Evolutionary conservation across 2,113 vertebrate genomes (phyloP).

Genomic region (Poecilia latipinna): DNA sequence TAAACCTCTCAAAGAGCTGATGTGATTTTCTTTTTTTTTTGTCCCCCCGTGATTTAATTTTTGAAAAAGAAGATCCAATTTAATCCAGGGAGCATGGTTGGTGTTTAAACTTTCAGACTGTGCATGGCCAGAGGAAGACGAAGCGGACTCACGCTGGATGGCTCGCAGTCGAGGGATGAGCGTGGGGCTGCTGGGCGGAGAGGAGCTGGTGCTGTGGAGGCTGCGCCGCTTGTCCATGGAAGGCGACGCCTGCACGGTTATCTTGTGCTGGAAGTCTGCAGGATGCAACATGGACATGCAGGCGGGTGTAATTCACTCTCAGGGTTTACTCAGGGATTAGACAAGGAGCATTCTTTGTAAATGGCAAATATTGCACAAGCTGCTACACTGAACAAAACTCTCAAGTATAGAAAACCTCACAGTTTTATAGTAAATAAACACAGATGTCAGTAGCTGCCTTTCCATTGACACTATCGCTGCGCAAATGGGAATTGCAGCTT

Average conservation of each 20-base stretch:
- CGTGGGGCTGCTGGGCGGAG: conserved; percentile 91
- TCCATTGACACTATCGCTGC: no score
- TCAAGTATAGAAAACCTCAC: no score
- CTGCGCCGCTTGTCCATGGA: conserved; percentile 92
- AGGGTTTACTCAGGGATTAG: conserved; percentile 3
- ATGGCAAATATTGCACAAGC: not conserved
- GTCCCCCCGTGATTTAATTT: not conserved
- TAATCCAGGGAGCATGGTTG: not conserved
- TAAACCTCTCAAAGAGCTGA: conserved; percentile 7
- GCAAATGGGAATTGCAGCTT: no score
- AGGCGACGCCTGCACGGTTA: conserved; percentile 95
- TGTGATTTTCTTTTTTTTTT: conserved; percentile 8
- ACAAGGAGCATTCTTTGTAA: not conserved
- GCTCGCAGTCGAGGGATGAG: conserved; percentile 93
- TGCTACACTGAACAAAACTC: no score
- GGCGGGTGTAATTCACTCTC: not conserved
- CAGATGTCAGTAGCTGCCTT: no score
- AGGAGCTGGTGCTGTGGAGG: conserved; percentile 89
- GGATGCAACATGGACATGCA: conserved; percentile 3
- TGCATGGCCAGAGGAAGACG: not conserved
- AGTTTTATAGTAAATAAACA: not conserved
- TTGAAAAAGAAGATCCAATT: not conserved
- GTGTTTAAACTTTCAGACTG: not conserved
- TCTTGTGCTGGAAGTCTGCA: conserved; percentile 97
- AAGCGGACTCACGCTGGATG: conserved; percentile 87